A percentile compares a stretch with the other conserved stretches of the same genome.
Evolutionary conservation across 2,797 vertebrate genomes (phyloP).

Genomic region (Amazonetta brasiliensis): DNA sequence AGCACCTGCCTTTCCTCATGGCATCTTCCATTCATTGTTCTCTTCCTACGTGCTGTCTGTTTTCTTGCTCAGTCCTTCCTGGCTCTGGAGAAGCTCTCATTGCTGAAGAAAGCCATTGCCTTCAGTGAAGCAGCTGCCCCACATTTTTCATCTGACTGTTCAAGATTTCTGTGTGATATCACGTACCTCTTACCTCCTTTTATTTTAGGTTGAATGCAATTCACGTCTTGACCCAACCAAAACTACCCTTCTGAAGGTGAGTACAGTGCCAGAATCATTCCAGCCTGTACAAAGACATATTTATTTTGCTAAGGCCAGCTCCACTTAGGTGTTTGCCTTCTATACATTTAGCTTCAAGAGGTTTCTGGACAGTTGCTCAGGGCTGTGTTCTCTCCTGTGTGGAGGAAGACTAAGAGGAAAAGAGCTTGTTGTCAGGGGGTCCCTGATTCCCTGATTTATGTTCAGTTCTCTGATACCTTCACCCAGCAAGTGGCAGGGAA

Average conservation of each 20-base stretch:
- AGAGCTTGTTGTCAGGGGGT: neutral
- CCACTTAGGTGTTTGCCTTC: neutral
- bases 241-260: slow-evolving; percentile 94
- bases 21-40: neutral
- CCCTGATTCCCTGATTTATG: neutral
- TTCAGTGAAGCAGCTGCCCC: neutral
- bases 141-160: neutral
- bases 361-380: neutral
- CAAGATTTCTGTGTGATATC: neutral
- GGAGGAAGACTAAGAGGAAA: neutral
- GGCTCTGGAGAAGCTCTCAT: neutral
- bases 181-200: neutral
- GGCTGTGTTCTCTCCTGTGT: neutral
- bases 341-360: neutral
- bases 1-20: neutral
- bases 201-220: slow-evolving; percentile 94
- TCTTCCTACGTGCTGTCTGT: neutral
- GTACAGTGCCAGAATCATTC: neutral
- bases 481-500: neutral
- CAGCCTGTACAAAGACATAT: neutral
- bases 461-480: neutral
- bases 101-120: neutral
- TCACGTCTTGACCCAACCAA: slow-evolving; percentile 93
- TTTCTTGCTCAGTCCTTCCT: neutral
- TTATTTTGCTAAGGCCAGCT: neutral